Evolutionary conservation across 2,797 vertebrate genomes (phyloP), one percentile per base, ranked within the genome.

Genomic region (Gymnothorax javanicus): DNA sequence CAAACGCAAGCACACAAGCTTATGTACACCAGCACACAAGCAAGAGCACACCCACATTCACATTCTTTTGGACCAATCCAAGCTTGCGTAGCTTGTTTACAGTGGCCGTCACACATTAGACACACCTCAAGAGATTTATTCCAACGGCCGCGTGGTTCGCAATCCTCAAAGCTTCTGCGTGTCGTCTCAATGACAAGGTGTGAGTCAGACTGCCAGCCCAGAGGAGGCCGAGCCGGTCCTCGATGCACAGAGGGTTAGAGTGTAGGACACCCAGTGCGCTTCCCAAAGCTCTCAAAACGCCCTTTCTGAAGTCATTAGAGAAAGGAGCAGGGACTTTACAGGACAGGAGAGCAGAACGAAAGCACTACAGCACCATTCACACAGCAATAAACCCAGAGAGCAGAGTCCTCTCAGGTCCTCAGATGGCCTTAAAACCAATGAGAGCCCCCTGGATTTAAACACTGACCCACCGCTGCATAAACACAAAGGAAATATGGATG

Each of bases 91-190:
- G 52, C 58, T 75, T 23, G 13, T 27, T 59, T 50, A 82, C 67
- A 67, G 15, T 73, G 64, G 83, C 79, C 81, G 77, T 81, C 27
- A 59, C 11, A n/a, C 52, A 62, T 85, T 1, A 83, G 58, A 84
- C 50, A 62, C 57, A 59, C 9, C 4, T 33, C 25, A 7, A 75
- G 82, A 57, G 69, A 33, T 9, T 64, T 58, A n/a, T 27, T 79
- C 33, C 71, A 75, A 50, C 71, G 17, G 25, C 33, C 11, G 9
- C 33, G 3, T 15, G 33, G 25, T 50, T 75, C 17, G 33, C 33
- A 75, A 13, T 75, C 71, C 27, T 33, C 4, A 75, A 15, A 33
- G 33, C 5, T 43, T 12, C 71, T 75, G 71, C 33, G 50, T 15
- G 33, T 9, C 12, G 50, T 75, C 25, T 27, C 27, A 75, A 13